A percentile compares a stretch with the other conserved stretches of the same genome.
Evolutionary conservation across 2,797 vertebrate genomes (phyloP).

Genomic region (Characodon lateralis): DNA sequence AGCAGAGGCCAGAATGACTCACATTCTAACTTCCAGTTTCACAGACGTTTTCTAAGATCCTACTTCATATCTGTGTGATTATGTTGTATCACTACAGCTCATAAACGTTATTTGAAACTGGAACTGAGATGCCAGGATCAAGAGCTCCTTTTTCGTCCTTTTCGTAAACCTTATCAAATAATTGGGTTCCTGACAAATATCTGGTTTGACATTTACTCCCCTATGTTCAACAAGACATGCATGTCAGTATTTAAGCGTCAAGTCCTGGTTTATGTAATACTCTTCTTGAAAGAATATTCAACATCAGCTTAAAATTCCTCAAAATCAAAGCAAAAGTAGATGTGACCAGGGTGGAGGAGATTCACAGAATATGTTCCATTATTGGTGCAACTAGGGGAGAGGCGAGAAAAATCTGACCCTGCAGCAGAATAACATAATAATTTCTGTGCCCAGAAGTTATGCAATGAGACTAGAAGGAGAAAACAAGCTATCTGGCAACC

Average conservation of each 20-base stretch:
- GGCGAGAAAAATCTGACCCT: constrained; percentile 5
- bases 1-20: constrained; percentile 15
- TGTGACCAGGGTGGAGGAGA: constrained; percentile 24
- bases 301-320: constrained; percentile 57
- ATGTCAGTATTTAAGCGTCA: constrained; percentile 22
- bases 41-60: constrained; percentile 14
- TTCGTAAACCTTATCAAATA: constrained; percentile 15
- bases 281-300: constrained; percentile 46
- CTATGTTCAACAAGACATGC: constrained; percentile 18
- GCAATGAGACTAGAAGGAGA: constrained; percentile 42
- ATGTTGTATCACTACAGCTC: constrained; percentile 4
- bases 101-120: constrained; percentile 9
- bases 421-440: constrained; percentile 25
- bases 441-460: constrained; percentile 38
- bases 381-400: constrained; percentile 21
- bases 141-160: constrained; percentile 12
- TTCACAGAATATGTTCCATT: constrained; percentile 33
- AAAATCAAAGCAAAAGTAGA: constrained; percentile 55
- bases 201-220: constrained; percentile 4
- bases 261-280: constrained; percentile 20
- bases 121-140: constrained; percentile 5
- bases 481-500: constrained; percentile 43
- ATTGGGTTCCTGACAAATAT: constrained; percentile 4
- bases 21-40: constrained; percentile 24
- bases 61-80: constrained; percentile 18